A percentile compares a stretch with the other conserved stretches of the same genome.
Conservation (phyloP, 2,888 invertebrate species). For the Mechanitis messenoides region DNA sequence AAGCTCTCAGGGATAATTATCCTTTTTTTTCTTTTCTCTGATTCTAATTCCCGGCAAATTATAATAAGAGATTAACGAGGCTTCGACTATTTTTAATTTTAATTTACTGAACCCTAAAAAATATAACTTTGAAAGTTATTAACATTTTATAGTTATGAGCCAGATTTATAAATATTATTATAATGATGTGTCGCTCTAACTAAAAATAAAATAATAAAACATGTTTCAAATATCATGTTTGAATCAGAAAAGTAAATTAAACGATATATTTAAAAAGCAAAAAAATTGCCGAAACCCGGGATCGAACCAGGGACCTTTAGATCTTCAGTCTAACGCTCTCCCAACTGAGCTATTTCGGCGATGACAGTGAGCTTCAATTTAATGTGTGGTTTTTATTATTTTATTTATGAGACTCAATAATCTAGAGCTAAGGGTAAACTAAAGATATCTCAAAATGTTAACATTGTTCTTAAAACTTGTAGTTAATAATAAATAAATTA, state of each 20-base stretch:
- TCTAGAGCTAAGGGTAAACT: too few relatives aligned
- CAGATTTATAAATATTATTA: background rate
- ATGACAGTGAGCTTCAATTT: background rate
- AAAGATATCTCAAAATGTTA: too few relatives aligned
- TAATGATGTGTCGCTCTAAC: background rate
- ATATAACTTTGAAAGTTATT: background rate
- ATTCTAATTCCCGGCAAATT: constrained; percentile 28
- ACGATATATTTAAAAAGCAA: background rate
- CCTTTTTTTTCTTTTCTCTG: constrained; percentile 23
- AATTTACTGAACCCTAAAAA: constrained; percentile 2
- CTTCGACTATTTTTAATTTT: constrained; percentile 15
- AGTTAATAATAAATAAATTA: too few relatives aligned
- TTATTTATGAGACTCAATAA: too few relatives aligned
- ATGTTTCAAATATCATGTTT: background rate
- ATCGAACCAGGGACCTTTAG: constrained; percentile 75
- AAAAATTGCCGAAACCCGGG: constrained; percentile 79
- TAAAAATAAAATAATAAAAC: background rate
- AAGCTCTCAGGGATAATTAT: constrained; percentile 56
- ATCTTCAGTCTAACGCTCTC: constrained; percentile 69
- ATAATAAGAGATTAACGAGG: constrained; percentile 25
- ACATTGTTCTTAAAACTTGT: too few relatives aligned
- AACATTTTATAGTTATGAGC: background rate
- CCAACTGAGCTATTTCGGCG: constrained; percentile 78
- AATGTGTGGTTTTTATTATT: background rate
- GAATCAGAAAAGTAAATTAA: background rate